Percentiles rank a stretch among this genome's conserved stretches.
Evolutionary conservation across 2,797 vertebrate genomes (phyloP).

Genomic region (Enteromius viviparus): DNA sequence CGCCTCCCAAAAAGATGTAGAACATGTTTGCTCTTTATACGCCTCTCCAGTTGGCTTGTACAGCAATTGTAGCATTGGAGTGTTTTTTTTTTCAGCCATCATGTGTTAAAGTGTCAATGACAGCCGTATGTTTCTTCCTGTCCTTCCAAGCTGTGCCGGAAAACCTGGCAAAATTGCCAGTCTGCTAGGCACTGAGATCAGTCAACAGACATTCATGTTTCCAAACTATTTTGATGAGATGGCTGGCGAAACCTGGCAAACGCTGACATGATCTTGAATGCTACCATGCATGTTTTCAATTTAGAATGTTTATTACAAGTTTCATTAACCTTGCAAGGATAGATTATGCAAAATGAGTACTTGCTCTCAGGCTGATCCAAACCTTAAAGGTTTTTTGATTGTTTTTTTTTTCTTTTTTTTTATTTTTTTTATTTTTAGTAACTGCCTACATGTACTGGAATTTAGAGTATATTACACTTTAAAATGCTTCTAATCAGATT

Average conservation of each 20-base stretch:
- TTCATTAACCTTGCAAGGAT: background rate
- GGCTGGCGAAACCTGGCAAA: constrained; percentile 3
- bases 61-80: constrained; percentile 43
- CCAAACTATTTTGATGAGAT: constrained; percentile 28
- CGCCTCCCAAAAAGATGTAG: constrained; percentile 13
- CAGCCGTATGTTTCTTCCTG: constrained; percentile 55
- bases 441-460: background rate
- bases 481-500: background rate
- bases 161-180: constrained; percentile 29
- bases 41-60: constrained; percentile 50
- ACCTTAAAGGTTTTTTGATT: background rate
- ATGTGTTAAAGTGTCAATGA: constrained; percentile 61
- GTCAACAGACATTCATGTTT: constrained; percentile 33
- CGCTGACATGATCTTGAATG: background rate
- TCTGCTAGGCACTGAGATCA: constrained; percentile 38
- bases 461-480: background rate
- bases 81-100: constrained; percentile 61
- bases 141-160: constrained; percentile 38
- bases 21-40: constrained; percentile 28
- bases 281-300: background rate
- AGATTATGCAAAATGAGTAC: background rate
- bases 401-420: background rate
- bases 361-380: background rate
- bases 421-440: background rate
- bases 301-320: background rate